A percentile compares a stretch with the other conserved stretches of the same genome.
These are phyloP conservation scores for Anguilla japonica DNA, from an alignment of 2,113 vertebrate genomes.

Conservation along the genomic window DNA sequence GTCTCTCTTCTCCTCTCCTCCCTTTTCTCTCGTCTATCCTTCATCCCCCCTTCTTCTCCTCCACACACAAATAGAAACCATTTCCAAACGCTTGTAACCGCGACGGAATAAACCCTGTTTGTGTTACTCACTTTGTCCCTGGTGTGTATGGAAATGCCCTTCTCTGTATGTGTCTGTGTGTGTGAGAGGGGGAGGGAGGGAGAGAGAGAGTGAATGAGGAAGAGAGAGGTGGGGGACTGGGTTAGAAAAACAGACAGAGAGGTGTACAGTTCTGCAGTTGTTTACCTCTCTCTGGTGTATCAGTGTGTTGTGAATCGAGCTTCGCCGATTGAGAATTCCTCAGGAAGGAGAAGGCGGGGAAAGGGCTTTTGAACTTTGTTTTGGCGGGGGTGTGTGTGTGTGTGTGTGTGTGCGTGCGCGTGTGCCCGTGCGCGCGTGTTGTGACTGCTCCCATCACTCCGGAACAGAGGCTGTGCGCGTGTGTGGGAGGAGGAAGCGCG, in stretches of 20 bases:
- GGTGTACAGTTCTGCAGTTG: background rate
- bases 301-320: background rate
- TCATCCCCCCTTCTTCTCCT: conserved; percentile 35
- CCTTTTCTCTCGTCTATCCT: conserved; percentile 25
- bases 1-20: conserved; percentile 25
- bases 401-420: conserved; percentile 23
- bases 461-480: conserved; percentile 79
- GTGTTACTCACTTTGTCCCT: conserved; percentile 36
- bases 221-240: background rate
- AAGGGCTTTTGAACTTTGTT: background rate
- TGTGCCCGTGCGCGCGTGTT: conserved; percentile 72
- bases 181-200: background rate
- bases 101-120: conserved; percentile 51
- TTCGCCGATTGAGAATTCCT: background rate
- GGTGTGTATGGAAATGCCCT: conserved; percentile 36
- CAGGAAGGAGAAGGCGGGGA: background rate
- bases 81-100: conserved; percentile 56
- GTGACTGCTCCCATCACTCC: conserved; percentile 79
- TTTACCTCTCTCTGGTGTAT: background rate
- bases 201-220: background rate
- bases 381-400: background rate
- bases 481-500: conserved; percentile 82
- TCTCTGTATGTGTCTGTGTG: conserved; percentile 19
- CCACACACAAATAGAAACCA: conserved; percentile 39
- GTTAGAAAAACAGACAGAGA: background rate